Conservation (phyloP, 2,797 vertebrate genomes). For the Avahi laniger region DNA sequence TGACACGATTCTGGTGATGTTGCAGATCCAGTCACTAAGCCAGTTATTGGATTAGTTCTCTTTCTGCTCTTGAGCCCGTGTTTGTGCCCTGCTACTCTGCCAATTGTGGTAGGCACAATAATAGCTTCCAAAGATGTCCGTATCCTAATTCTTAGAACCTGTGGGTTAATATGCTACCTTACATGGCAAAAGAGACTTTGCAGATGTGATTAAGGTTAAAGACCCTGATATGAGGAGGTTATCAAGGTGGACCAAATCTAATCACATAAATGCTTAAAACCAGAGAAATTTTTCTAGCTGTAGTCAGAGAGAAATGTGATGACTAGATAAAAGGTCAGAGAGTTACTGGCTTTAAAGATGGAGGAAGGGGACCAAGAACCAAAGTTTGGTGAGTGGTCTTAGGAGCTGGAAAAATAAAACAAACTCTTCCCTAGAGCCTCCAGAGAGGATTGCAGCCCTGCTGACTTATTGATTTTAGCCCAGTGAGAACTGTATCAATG, state of each 20-base stretch:
- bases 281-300: not conserved
- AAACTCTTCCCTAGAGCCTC: too few species aligned
- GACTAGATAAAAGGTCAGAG: not conserved
- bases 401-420: not conserved
- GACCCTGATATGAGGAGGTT: not conserved
- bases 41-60: not conserved
- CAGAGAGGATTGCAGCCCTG: not conserved
- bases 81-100: not conserved
- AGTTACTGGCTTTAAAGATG: not conserved
- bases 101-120: not conserved
- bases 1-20: not conserved
- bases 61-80: not conserved
- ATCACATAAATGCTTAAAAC: not conserved
- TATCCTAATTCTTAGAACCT: not conserved
- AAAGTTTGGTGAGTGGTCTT: not conserved
- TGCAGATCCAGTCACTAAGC: too few species aligned
- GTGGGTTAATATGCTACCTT: not conserved
- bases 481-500: not conserved
- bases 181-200: not conserved
- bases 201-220: not conserved
- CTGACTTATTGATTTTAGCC: not conserved
- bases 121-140: not conserved
- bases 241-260: not conserved
- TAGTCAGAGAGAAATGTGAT: not conserved
- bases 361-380: not conserved